Base-by-base conservation (phyloP, 2,113 vertebrate species). In the Speoplatyrhinus poulsoni region DNA sequence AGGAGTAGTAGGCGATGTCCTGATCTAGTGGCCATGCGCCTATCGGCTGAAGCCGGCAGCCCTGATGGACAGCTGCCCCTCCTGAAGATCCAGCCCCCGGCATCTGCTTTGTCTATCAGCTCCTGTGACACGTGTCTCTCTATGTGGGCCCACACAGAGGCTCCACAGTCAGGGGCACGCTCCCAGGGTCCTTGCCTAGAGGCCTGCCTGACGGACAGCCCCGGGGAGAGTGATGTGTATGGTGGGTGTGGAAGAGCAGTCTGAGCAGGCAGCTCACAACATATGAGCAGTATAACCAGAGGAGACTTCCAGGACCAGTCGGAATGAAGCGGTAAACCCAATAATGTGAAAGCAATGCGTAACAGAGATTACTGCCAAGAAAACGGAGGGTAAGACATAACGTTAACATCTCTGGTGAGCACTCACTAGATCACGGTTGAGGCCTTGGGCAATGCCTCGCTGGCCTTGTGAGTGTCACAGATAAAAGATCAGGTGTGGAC, bases 51-150 rank as follows among this genome's bases (percentile, higher is more conserved):
- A 12, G 70, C 68, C 70, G 69, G 81, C 26, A 36, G 61, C 4
- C 41, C 68, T 87, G 87, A 88, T 3, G 32, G 85, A 91, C 89
- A 92, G 83, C 75, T 89, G 84, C 78, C 72, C 85, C 85, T 81
- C 81, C 84, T 86, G 46, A 10, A 68, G 16, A 41, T 70, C 33
- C 52, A 48, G 13, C 62, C 67, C 69, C 75, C 60, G 60, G 58
- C 90, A 87, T 77, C 85, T 87, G 87, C 81, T 86, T 84, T 75
- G 82, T 88, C 77, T 68, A 65, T 67, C 58, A 15, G 9, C 67
- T 60, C 77, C 41, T 63, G 73, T 84, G 86, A 92, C 85, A 89
- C 79, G 63, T 85, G 87, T 86, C 76, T 67, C 64, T 79, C 80
- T 85, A 84, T 88, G 80, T 72, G 79, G 69, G 17, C 17, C 70